phyloP scores from a whole-genome alignment of 2,113 vertebrate species.

The Diphyllodes magnificus region DNA sequence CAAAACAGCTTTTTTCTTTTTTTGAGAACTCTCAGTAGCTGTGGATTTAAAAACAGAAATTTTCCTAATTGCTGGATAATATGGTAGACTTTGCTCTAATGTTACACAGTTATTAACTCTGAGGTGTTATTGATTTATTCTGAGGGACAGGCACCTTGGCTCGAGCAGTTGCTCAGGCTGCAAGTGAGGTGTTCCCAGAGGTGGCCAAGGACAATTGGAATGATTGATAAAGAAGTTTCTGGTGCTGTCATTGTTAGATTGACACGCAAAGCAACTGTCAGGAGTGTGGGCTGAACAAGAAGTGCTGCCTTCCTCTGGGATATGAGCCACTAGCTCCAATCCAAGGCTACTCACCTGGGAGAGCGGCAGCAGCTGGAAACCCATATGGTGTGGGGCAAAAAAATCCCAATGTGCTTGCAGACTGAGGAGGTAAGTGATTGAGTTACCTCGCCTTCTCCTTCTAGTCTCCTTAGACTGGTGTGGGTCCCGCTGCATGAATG shows the following conservation, averaged over 20 bases:
- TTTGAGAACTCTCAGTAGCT: neutral
- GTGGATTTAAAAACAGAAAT: neutral
- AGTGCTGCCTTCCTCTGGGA: neutral
- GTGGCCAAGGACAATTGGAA: neutral
- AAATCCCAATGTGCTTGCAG: neutral
- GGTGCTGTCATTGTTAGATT: neutral
- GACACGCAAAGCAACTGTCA: neutral
- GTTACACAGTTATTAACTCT: neutral
- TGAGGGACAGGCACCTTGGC: neutral
- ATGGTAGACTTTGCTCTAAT: neutral
- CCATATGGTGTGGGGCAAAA: neutral
- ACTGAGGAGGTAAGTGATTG: neutral
- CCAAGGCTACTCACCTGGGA: neutral
- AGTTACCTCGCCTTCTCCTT: neutral
- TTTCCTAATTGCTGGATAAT: slow-evolving; percentile 35
- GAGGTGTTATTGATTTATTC: neutral
- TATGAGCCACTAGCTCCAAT: neutral
- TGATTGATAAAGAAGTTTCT: neutral
- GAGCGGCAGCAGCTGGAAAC: neutral
- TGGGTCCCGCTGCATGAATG: neutral
- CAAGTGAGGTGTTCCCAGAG: neutral
- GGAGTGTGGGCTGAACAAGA: neutral
- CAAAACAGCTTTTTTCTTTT: slow-evolving; percentile 10
- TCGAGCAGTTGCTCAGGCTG: neutral
- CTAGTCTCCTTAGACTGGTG: neutral